Conservation (phyloP, 2,888 invertebrate genomes). For the Apotomis capreana region DNA sequence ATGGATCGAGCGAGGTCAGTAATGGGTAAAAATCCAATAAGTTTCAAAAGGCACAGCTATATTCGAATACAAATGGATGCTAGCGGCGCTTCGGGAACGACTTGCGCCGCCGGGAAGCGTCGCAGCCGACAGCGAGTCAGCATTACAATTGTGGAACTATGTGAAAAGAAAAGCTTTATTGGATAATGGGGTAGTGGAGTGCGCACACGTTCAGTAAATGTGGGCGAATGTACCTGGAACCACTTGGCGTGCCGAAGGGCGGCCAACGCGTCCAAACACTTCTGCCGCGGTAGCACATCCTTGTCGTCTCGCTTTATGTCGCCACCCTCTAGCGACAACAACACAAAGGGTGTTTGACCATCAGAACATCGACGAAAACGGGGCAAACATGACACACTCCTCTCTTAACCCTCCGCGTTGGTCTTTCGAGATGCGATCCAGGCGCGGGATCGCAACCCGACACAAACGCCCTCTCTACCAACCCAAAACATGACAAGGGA, state of each 20-base stretch:
- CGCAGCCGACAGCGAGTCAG: constrained; percentile 31
- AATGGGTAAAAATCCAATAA: constrained; percentile 39
- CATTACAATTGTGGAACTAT: constrained; percentile 5
- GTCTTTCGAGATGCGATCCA: constrained; percentile 30
- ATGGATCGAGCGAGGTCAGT: constrained; percentile 25
- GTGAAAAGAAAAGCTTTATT: constrained; percentile 37
- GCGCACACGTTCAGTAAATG: constrained; percentile 73
- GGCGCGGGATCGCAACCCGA: constrained; percentile 32
- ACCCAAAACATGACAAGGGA: constrained; percentile 23
- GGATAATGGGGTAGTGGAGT: constrained; percentile 55
- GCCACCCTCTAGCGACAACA: constrained; percentile 84
- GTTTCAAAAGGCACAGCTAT: constrained; percentile 27
- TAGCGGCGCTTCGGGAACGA: constrained; percentile 15
- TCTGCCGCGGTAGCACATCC: constrained; percentile 99
- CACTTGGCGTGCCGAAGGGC: constrained; percentile 99
- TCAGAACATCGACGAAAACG: constrained; percentile 80
- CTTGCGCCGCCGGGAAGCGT: constrained; percentile 8
- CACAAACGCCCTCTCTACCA: constrained; percentile 36
- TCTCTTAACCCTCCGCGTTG: constrained; percentile 43
- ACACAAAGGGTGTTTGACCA: constrained; percentile 91
- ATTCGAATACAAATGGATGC: constrained; percentile 14
- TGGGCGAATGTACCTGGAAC: constrained; percentile 95
- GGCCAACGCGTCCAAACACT: constrained; percentile 99
- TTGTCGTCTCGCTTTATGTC: constrained; percentile 89
- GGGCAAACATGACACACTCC: constrained; percentile 72